Evolutionary conservation across 2,888 invertebrate species (phyloP), one percentile per base, ranked within the genome.

Genomic region (Brenthis daphne): DNA sequence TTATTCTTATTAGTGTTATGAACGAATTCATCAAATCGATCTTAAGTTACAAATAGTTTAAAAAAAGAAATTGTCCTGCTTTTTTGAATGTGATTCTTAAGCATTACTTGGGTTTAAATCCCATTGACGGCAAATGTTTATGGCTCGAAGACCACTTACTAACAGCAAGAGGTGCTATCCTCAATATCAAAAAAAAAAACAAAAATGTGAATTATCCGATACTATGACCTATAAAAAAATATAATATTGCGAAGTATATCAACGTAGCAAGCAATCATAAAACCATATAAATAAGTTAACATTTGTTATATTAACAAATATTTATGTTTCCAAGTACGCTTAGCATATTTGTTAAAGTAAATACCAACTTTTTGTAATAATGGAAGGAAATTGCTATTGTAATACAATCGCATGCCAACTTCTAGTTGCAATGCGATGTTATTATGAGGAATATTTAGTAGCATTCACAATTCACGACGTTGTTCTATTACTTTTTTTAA

Each of bases 341-440:
- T 53, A 63, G 53, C 54, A 63, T 63, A 53, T 63, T 63, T 63
- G 54, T 53, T 37, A 53, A 53, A 63, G 53, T 63, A 53, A 54
- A 53, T 16, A 51, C 43, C 43, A 60, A 60, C 37, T 53, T 63
- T 37, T 53, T 63, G 63, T 53, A 63, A 53, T 63, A 53, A 20
- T 20, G 53, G 4, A 63, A 63, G 63, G 63, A 63, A 63, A 53
- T 63, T 63, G 53, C 53, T 54, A 63, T 63, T 63, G 63, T 63
- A 63, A 53, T 63, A 54, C 63, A 63, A 63, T 54, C 53, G 63
- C 63, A 63, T 63, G 63, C 63, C 51, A 54, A 63, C 53, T 63
- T 63, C 37, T 37, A 53, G 51, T 63, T 24, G 53, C 37, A 43
- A 53, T 53, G 63, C 43, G 11, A 63, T 43, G 63, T 33, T 60